A percentile compares a stretch with the other conserved stretches of the same genome.
These are phyloP conservation scores for Falco novaeseelandiae DNA, from an alignment of 2,797 vertebrate genomes.

Conservation along the genomic window DNA sequence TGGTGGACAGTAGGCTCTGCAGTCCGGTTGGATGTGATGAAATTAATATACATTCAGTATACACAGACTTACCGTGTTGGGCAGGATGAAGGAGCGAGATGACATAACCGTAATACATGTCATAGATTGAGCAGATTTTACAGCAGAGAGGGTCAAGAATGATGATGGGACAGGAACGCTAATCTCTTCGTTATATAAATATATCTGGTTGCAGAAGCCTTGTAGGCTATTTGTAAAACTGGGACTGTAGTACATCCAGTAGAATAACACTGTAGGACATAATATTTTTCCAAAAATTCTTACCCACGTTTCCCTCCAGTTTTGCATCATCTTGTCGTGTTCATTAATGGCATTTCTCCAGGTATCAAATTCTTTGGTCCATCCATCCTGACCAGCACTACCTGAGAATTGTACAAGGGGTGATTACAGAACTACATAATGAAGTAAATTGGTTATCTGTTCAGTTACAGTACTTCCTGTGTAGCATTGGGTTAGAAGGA, in stretches of 20 bases:
- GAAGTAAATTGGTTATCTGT: background rate
- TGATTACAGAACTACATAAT: background rate
- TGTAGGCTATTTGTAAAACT: background rate
- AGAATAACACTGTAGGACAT: background rate
- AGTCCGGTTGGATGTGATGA: background rate
- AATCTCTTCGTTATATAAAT: background rate
- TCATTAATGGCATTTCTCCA: conserved; percentile 87
- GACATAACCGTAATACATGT: background rate
- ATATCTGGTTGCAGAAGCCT: background rate
- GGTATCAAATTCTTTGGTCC: conserved; percentile 81
- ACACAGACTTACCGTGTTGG: background rate
- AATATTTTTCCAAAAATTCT: background rate
- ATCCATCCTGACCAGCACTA: conserved; percentile 72
- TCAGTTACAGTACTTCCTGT: background rate
- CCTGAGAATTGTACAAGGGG: conserved; percentile 63
- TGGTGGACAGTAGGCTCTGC: background rate
- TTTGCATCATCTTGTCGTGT: conserved; percentile 86
- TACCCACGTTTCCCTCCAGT: conserved; percentile 92
- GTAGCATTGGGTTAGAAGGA: background rate
- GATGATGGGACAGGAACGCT: background rate
- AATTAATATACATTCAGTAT: background rate
- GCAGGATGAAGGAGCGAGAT: background rate
- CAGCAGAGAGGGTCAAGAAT: background rate
- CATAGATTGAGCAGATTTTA: background rate
- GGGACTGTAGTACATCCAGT: no score